These are phyloP conservation scores for Buteo buteo DNA, from an alignment of 2,113 vertebrate genomes.

Conservation along the genomic window DNA sequence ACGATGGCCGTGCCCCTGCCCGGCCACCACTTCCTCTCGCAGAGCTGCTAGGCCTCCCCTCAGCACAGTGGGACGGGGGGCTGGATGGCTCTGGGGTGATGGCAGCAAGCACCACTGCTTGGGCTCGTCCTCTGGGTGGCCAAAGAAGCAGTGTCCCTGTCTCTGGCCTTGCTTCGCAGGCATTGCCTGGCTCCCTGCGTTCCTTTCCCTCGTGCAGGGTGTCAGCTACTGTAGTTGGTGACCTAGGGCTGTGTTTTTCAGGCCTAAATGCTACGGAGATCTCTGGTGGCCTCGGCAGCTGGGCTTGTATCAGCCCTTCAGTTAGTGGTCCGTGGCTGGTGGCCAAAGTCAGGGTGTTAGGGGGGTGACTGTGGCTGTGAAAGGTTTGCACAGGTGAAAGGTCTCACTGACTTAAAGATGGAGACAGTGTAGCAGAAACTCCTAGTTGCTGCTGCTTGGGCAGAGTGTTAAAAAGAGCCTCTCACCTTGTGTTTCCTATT, in stretches of 20 bases:
- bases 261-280: not conserved
- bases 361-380: not conserved
- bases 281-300: not conserved
- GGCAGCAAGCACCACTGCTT: not conserved
- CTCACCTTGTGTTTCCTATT: not conserved
- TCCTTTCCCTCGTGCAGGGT: rapidly evolving
- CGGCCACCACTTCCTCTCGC: rapidly evolving
- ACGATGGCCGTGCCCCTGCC: not conserved
- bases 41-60: not conserved
- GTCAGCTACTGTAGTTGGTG: rapidly evolving
- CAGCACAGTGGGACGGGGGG: rapidly evolving
- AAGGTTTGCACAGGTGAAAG: rapidly evolving
- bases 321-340: not conserved
- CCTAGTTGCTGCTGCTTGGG: not conserved
- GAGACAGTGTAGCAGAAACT: not conserved
- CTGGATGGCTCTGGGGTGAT: not conserved
- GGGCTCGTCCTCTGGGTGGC: rapidly evolving
- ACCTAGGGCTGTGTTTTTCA: too few relatives aligned
- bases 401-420: not conserved
- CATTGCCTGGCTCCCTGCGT: rapidly evolving
- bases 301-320: not conserved
- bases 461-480: not conserved
- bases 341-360: rapidly evolving
- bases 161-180: rapidly evolving
- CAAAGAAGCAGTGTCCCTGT: rapidly evolving